These are phyloP conservation scores for Tiliacea aurago DNA, from an alignment of 2,888 invertebrate species.

Conservation along the genomic window DNA sequence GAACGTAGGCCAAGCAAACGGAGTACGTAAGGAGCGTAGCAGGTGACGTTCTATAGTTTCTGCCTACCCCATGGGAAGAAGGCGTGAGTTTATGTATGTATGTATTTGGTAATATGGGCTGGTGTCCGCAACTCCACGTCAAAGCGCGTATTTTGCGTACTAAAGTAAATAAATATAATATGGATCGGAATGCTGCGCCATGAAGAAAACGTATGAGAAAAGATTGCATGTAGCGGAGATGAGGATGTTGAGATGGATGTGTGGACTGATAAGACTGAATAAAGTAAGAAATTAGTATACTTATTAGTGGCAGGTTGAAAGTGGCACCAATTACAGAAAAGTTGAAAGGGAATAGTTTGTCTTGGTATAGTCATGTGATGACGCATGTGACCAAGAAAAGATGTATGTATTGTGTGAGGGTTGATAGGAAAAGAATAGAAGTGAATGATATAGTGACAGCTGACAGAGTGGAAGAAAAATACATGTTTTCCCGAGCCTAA, in stretches of 20 bases:
- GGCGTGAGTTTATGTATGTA: too few relatives aligned
- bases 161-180: background rate
- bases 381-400: background rate
- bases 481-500: background rate
- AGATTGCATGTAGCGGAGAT: background rate
- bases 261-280: background rate
- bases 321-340: background rate
- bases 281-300: background rate
- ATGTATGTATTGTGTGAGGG: background rate
- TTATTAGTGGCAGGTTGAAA: background rate
- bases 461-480: background rate
- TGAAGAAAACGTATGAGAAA: background rate
- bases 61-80: too few relatives aligned
- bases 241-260: background rate
- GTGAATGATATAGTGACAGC: too few relatives aligned
- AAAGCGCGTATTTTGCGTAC: background rate
- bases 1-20: background rate
- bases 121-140: background rate
- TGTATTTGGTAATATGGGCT: background rate
- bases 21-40: too few relatives aligned
- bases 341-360: background rate
- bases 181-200: background rate
- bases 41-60: too few relatives aligned
- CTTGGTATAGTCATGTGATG: background rate
- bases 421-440: background rate